A percentile compares a stretch with the other conserved stretches of the same genome.
phyloP scores from a whole-genome alignment of 2,888 invertebrate genomes.

The Balanococcus diminutus region DNA sequence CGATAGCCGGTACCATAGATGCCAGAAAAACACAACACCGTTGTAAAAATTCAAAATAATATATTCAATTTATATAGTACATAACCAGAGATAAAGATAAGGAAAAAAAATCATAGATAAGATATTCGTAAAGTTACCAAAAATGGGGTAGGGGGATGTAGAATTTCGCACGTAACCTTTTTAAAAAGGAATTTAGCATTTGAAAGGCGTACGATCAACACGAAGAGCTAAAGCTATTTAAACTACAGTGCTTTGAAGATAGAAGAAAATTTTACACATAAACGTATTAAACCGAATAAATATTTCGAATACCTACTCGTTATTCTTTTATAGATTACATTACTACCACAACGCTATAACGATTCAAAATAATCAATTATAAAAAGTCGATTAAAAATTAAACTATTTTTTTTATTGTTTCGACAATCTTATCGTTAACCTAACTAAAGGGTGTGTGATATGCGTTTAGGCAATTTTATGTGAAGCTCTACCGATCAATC shows the following conservation, averaged over 20 bases:
- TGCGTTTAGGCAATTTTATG: background rate
- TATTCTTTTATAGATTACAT: background rate
- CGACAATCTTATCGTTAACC: background rate
- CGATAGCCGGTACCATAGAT: constrained; percentile 3
- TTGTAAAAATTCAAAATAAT: constrained; percentile 15
- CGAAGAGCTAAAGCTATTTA: background rate
- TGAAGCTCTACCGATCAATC: background rate
- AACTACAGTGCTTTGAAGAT: background rate
- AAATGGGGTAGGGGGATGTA: too few relatives aligned
- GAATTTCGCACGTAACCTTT: background rate
- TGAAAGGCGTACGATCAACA: background rate
- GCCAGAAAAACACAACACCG: background rate
- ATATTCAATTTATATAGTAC: constrained; percentile 40
- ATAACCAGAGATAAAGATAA: constrained; percentile 33
- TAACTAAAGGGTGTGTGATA: background rate
- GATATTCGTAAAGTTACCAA: background rate
- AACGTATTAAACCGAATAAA: background rate
- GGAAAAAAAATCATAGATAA: constrained; percentile 18
- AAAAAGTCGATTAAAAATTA: background rate
- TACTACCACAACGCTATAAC: background rate
- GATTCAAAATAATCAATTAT: background rate
- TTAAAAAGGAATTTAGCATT: background rate
- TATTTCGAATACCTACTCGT: background rate
- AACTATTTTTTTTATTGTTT: background rate
- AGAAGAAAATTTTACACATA: background rate